Percentiles rank a stretch among this genome's conserved stretches.
Conservation (phyloP, 53 echinoderm and acorn worm genomes). For the Apostichopus leukothele region DNA sequence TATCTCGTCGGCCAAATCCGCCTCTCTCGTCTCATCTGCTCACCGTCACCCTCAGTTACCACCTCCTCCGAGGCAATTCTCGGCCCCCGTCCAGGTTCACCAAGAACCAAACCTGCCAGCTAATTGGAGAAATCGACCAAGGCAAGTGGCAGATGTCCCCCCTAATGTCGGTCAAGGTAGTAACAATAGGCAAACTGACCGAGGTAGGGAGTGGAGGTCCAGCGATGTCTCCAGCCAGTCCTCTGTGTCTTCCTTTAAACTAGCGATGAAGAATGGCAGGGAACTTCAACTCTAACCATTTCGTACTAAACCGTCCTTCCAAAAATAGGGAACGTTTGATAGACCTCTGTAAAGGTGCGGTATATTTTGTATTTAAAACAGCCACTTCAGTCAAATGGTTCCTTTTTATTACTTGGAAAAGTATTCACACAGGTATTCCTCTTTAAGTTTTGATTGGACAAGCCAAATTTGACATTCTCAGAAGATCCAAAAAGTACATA, state of each 20-base stretch:
- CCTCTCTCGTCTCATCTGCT: constrained; percentile 44
- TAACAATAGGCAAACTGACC: not conserved
- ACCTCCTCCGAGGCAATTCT: constrained; percentile 14
- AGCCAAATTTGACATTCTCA: no score
- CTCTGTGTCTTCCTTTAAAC: constrained; percentile 37
- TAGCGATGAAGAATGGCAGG: constrained; percentile 32
- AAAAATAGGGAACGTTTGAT: no score
- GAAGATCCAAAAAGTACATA: no score
- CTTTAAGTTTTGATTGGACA: no score
- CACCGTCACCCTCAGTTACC: constrained; percentile 28
- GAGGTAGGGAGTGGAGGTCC: constrained; percentile 33
- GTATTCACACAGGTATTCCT: no score
- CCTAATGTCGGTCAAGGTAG: not conserved
- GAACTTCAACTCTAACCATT: constrained; percentile 14
- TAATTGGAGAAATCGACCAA: constrained; percentile 33
- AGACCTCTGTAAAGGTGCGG: no score
- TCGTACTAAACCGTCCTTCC: no score
- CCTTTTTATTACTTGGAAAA: no score
- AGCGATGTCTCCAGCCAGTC: constrained; percentile 38
- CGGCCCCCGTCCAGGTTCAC: constrained; percentile 28
- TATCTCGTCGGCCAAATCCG: constrained; percentile 72
- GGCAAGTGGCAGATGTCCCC: constrained; percentile 34
- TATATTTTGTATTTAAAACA: no score
- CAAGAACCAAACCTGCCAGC: not conserved
- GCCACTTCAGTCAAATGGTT: no score